Conservation (phyloP, 2,888 invertebrate genomes). For the Dusona sp. region DNA sequence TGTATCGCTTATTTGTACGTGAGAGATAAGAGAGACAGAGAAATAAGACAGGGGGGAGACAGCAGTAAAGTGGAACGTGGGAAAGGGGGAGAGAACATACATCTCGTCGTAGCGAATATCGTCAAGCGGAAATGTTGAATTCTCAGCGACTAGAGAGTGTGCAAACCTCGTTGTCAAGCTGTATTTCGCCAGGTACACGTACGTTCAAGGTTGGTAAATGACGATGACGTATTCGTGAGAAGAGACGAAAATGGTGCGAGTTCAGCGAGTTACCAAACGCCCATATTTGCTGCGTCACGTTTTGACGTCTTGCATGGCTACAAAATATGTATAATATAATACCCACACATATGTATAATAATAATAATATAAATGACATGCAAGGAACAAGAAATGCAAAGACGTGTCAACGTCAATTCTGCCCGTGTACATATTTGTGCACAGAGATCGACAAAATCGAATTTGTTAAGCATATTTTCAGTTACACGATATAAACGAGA, state of each 20-base stretch:
- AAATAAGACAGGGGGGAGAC: background rate
- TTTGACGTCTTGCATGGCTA: slow-evolving; percentile 18
- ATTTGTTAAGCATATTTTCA: background rate
- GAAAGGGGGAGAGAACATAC: slow-evolving; percentile 4
- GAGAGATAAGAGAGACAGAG: slow-evolving; percentile 6
- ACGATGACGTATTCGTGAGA: slow-evolving; percentile 36
- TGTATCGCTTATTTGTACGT: slow-evolving; percentile 29
- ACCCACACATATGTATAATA: background rate
- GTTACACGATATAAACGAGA: background rate
- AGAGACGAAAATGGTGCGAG: slow-evolving; percentile 42
- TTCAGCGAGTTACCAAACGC: slow-evolving; percentile 25
- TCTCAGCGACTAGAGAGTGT: slow-evolving; percentile 47
- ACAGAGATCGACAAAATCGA: slow-evolving; percentile 8
- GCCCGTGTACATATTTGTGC: slow-evolving; percentile 1
- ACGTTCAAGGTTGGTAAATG: slow-evolving; percentile 40
- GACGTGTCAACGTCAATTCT: slow-evolving; percentile 29
- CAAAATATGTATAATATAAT: slow-evolving; percentile 5
- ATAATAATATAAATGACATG: background rate
- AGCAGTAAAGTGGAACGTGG: background rate
- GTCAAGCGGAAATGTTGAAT: slow-evolving; percentile 47
- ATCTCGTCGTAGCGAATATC: background rate
- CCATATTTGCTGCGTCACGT: slow-evolving; percentile 47
- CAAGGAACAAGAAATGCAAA: background rate
- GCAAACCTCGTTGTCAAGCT: slow-evolving; percentile 63
- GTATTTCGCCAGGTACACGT: slow-evolving; percentile 25